These are phyloP conservation scores for Alcis repandata DNA, from an alignment of 2,888 invertebrate genomes.

Conservation along the genomic window DNA sequence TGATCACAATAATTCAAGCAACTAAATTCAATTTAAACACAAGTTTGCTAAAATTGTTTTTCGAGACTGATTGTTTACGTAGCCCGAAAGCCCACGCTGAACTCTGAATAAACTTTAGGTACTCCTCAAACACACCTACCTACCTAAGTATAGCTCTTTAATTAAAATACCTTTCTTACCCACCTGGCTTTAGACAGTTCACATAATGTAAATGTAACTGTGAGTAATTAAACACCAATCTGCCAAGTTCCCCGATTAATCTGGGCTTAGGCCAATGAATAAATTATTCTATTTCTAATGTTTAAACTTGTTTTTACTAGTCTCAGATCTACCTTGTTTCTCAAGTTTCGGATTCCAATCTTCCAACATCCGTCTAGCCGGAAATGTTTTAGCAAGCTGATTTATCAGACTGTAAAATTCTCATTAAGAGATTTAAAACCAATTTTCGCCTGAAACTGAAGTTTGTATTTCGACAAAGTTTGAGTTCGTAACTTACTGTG, in stretches of 20 bases:
- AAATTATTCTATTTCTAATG: constrained; percentile 34
- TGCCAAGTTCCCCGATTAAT: constrained; percentile 22
- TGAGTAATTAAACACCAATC: constrained; percentile 24
- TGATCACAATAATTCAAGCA: constrained; percentile 20
- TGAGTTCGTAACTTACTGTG: constrained; percentile 27
- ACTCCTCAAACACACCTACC: constrained; percentile 28
- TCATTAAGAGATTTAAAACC: constrained; percentile 41
- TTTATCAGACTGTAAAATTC: constrained; percentile 42
- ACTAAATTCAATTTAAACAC: constrained; percentile 44
- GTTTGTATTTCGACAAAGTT: constrained; percentile 31
- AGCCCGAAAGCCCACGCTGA: constrained; percentile 49
- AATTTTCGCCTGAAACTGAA: constrained; percentile 44
- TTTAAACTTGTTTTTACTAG: constrained; percentile 24
- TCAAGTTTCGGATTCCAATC: constrained; percentile 23
- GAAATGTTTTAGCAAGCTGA: constrained; percentile 32
- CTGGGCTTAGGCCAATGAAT: constrained; percentile 29
- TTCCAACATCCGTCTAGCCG: constrained; percentile 16
- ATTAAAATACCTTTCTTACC: neutral
- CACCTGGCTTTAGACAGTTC: constrained; percentile 3
- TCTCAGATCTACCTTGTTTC: constrained; percentile 9
- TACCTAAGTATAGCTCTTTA: constrained; percentile 3
- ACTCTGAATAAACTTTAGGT: constrained; percentile 53
- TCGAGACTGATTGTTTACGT: constrained; percentile 53
- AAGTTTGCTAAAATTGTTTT: constrained; percentile 48
- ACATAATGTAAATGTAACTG: constrained; percentile 20